Evolutionary conservation across 2,113 vertebrate species (phyloP), one percentile per base, ranked within the genome.

Genomic region (Albula glossodonta): DNA sequence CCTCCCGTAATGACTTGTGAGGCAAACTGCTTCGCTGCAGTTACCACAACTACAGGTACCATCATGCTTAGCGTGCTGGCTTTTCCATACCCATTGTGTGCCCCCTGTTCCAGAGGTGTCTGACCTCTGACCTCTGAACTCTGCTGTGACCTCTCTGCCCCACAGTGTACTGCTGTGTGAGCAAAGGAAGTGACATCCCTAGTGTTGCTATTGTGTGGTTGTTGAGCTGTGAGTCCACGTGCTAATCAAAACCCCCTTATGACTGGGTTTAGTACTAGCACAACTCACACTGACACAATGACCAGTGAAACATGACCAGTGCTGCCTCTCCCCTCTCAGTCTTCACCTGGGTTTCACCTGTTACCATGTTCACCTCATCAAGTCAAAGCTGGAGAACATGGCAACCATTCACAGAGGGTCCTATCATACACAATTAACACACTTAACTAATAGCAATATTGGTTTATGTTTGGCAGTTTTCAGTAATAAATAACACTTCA

Each of bases 41-140:
- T 92, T 93, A 92, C 86, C 90, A 87, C 90, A 93, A 91, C 91
- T 92, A 87, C 88, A 63, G 90, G 85, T 93, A 91, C 90, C 92
- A 86, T 85, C 85, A 87, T 83, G 92, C 92, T 93, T 91, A 90
- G 93, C 77, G 53, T 80, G 81, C 83, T 82, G 66, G 82, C 82
- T 87, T 77, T 56, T 70, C 86, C 94, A 94, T 94, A 90, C 89
- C 90, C 90, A 90, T 90, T 11, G 48, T 51, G 53, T 51, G 41
- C 41, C 22, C 57, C 60, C 53, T 49, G 11, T 13, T 25, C 49
- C 52, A 51, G 31, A 41, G 74, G 25, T 31, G n/a, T 31, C 31
- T 22, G 51, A 51, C 49, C 11, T 52, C 80, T 56, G 22, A 53
- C 52, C 48, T 53, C 80, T 56, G 22, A 53, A n/a, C 48, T 53